Evolutionary conservation across 1,140 invertebrate species (phyloP).

Genomic region (Cydia amplana): DNA sequence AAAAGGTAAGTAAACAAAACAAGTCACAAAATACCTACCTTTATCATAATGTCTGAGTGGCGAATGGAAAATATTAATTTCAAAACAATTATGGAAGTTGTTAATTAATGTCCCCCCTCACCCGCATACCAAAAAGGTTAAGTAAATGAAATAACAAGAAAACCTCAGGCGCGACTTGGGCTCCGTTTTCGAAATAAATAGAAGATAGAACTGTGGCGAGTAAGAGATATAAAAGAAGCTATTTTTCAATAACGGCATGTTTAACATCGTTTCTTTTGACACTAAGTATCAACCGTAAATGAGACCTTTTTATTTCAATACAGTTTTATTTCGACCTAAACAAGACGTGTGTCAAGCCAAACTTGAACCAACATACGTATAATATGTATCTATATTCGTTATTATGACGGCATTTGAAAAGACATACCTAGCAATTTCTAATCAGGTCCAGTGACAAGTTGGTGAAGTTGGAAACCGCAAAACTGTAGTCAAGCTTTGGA

Average conservation of each 20-base stretch:
- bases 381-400: background rate
- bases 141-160: background rate
- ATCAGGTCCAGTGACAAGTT: background rate
- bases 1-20: background rate
- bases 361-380: background rate
- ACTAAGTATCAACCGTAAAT: too few species aligned
- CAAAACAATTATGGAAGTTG: background rate
- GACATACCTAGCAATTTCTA: background rate
- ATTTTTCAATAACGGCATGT: background rate
- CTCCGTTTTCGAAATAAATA: background rate
- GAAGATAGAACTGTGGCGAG: background rate
- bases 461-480: constrained; percentile 5
- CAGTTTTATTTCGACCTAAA: too few species aligned
- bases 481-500: background rate
- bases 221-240: background rate
- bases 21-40: background rate
- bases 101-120: background rate
- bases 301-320: too few species aligned
- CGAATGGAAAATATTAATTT: constrained; percentile 4
- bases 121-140: constrained; percentile 1
- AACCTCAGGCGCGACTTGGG: background rate
- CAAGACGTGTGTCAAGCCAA: too few species aligned
- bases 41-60: background rate
- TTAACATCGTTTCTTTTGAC: too few species aligned
- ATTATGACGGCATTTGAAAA: background rate